Percentiles rank a stretch among this genome's conserved stretches.
Evolutionary conservation across 2,113 vertebrate genomes (phyloP).

Genomic region (Clarias batrachus): DNA sequence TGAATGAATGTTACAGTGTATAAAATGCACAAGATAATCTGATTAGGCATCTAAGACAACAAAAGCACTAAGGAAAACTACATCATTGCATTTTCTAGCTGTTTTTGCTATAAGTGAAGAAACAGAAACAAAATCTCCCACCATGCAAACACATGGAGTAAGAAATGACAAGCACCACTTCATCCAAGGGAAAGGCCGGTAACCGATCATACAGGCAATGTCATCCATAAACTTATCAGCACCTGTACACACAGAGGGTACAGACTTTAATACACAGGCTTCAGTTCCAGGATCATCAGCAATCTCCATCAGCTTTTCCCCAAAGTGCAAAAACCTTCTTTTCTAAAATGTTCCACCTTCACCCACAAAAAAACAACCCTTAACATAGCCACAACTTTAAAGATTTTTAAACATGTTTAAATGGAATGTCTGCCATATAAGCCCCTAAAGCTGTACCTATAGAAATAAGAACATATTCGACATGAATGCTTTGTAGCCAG

Average conservation of each 20-base stretch:
- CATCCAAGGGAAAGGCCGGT: conserved; percentile 79
- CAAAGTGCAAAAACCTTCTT: background rate
- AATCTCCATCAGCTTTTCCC: too few species aligned
- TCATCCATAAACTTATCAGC: conserved; percentile 83
- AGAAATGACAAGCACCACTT: conserved; percentile 84
- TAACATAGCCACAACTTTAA: background rate
- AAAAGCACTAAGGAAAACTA: background rate
- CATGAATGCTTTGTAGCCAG: too few species aligned
- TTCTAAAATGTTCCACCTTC: background rate
- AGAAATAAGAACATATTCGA: too few species aligned
- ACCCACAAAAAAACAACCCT: background rate
- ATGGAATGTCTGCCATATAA: background rate
- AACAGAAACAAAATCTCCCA: conserved; percentile 49
- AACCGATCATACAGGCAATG: conserved; percentile 81
- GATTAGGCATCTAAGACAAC: background rate
- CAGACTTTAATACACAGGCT: background rate
- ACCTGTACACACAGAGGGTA: conserved; percentile 60
- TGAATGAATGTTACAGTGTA: background rate
- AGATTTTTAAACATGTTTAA: background rate
- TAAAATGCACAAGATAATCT: background rate
- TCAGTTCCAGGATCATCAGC: background rate
- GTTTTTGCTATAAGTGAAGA: background rate
- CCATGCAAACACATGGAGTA: conserved; percentile 79
- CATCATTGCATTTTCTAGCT: background rate
- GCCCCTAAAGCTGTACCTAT: too few species aligned